Evolutionary conservation across 2,797 vertebrate species (phyloP), one percentile per base, ranked within the genome.

Genomic region (Sebastes aleutianus): DNA sequence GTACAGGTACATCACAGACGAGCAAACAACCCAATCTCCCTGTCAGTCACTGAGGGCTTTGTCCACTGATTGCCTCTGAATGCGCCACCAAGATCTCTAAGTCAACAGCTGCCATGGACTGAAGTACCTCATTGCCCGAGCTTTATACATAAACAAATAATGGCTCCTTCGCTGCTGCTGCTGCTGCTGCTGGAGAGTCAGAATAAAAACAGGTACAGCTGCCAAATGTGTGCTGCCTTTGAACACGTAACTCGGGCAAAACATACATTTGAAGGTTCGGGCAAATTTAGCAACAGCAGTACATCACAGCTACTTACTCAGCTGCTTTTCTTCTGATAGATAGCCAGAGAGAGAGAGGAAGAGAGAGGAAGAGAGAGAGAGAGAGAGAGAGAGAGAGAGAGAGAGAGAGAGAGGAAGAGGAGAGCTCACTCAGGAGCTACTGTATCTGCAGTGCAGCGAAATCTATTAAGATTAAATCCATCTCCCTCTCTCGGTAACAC

Each of bases 401-500:
- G 31, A 22, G 39, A 7, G 26, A 13, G 24, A 31, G 14, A 8
- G 27, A 2, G 57, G 20, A 4, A 36, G 64, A 14, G n/a, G 22
- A 39, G 36, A 1, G 78, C 77, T 82, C 61, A 63, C 83, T 84
- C 76, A 83, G 80, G 85, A 87, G 91, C 83, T 84, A 86, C 88
- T 82, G 90, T 90, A 89, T 91, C 91, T 92, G 90, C 90, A 89
- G 78, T 90, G 91, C 91, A 92, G 91, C 68, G 91, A 89, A 94
- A 94, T 94, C 91, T 93, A 93, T 93, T 91, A 91, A 89, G 88
- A 94, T 94, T 85, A 93, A 93, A 91, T 89, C 92, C 87, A 85
- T 91, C 87, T 90, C 87, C 13, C 84, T 89, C 87, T 82, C 75
- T 90, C 79, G 2, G 78, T 88, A 92, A 92, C 89, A 80, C 91